Conservation (phyloP, 2,888 invertebrate species). For the Chalcis sispes region DNA sequence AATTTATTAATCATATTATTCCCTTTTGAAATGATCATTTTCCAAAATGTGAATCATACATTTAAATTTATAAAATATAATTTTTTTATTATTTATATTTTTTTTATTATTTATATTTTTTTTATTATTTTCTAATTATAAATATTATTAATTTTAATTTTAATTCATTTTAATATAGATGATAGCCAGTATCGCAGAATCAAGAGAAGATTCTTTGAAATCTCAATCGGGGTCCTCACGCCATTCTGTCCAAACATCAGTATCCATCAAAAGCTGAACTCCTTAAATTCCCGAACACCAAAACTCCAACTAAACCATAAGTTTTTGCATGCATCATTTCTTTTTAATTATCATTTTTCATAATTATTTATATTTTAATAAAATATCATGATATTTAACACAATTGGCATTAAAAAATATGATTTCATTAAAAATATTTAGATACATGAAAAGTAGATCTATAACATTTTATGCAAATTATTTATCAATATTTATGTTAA, state of each 20-base stretch:
- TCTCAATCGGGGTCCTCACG: conserved; percentile 64
- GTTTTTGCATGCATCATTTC: conserved; percentile 35
- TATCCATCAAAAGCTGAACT: conserved; percentile 61
- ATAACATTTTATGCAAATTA: too few relatives aligned
- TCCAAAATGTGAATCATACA: conserved; percentile 7
- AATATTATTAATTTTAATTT: conserved; percentile 38
- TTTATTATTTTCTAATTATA: conserved; percentile 30
- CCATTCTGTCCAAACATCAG: conserved; percentile 61
- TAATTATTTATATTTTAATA: not conserved
- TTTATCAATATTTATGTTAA: too few relatives aligned
- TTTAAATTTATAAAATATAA: conserved; percentile 18
- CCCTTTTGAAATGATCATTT: conserved; percentile 13
- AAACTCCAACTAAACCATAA: conserved; percentile 44
- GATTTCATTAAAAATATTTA: too few relatives aligned
- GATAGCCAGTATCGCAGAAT: conserved; percentile 63
- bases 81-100: conserved; percentile 29
- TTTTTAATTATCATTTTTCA: not conserved
- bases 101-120: conserved; percentile 36
- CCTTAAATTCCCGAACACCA: conserved; percentile 51
- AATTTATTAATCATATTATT: conserved; percentile 48
- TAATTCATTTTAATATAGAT: conserved; percentile 62
- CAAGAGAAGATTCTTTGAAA: conserved; percentile 64
- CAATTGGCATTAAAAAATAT: too few relatives aligned
- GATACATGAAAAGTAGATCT: too few relatives aligned
- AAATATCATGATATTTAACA: too few relatives aligned